Evolutionary conservation across 2,888 invertebrate species (phyloP).

Genomic region (Netelia fuscicornis): DNA sequence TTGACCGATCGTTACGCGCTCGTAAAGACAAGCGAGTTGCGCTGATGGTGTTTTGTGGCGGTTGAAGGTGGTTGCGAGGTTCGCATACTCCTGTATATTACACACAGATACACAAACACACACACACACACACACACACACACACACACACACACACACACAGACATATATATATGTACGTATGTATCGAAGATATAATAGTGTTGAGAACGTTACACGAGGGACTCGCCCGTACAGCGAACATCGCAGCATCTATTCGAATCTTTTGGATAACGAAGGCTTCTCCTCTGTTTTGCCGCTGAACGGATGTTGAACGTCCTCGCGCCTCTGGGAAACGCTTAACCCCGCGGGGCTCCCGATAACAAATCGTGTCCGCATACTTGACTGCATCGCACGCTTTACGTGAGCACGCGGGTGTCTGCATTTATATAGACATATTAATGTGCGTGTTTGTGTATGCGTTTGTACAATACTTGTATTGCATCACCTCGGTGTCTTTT

Average conservation of each 20-base stretch:
- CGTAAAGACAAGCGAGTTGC: slow-evolving; percentile 74
- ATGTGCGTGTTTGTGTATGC: neutral
- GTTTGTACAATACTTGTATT: neutral
- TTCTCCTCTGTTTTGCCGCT: slow-evolving; percentile 34
- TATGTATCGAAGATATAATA: slow-evolving; percentile 33
- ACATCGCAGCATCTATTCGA: slow-evolving; percentile 54
- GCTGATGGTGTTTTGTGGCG: slow-evolving; percentile 41
- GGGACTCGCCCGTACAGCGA: slow-evolving; percentile 30
- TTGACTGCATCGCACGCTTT: slow-evolving; percentile 65
- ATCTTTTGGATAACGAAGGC: slow-evolving; percentile 70
- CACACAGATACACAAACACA: neutral
- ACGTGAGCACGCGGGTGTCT: slow-evolving; percentile 45
- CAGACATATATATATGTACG: slow-evolving; percentile 1
- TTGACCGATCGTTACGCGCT: slow-evolving; percentile 81
- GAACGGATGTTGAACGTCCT: slow-evolving; percentile 68
- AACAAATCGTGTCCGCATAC: slow-evolving; percentile 82
- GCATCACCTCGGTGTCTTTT: neutral
- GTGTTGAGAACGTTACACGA: slow-evolving; percentile 49
- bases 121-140: neutral
- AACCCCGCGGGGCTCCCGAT: slow-evolving; percentile 78
- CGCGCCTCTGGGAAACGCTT: slow-evolving; percentile 79
- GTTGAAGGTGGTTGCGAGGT: slow-evolving; percentile 57
- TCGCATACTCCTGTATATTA: slow-evolving; percentile 17
- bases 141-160: neutral
- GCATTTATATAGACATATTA: slow-evolving; percentile 20